Conservation (phyloP, 2,888 invertebrate genomes). For the Melipona beecheii region DNA sequence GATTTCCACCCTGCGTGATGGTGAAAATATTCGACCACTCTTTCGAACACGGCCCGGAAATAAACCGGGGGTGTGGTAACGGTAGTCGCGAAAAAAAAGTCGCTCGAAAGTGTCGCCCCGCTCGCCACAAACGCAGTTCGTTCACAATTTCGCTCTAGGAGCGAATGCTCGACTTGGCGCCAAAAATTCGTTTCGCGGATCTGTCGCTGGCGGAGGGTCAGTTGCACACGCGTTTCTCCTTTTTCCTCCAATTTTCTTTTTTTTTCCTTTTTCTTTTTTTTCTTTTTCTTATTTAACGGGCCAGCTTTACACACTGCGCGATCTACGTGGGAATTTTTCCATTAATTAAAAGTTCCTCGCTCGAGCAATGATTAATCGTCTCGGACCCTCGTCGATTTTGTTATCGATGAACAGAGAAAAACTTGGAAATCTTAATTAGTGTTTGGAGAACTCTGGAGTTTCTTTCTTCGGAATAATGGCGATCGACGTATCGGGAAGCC, state of each 20-base stretch:
- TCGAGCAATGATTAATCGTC: background rate
- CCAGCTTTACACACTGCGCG: too few relatives aligned
- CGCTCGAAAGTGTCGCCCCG: too few relatives aligned
- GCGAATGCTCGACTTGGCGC: too few relatives aligned
- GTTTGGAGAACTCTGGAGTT: background rate
- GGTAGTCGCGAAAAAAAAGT: conserved; percentile 21
- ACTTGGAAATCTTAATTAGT: background rate
- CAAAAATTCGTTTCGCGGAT: too few relatives aligned
- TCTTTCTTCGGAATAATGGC: conserved; percentile 3
- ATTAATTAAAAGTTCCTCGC: background rate
- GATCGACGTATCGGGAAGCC: conserved; percentile 14
- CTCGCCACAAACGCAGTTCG: too few relatives aligned
- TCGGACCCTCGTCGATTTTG: background rate
- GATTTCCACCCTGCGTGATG: conserved; percentile 27
- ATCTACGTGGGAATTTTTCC: background rate
- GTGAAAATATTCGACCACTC: conserved; percentile 64
- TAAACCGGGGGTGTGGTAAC: conserved; percentile 33
- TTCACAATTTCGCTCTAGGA: too few relatives aligned
- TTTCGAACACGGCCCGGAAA: conserved; percentile 32
- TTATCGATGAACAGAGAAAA: background rate
- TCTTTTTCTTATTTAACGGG: too few relatives aligned
- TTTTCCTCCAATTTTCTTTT: too few relatives aligned
- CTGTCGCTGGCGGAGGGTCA: too few relatives aligned
- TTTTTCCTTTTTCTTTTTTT: too few relatives aligned
- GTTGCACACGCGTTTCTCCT: too few relatives aligned